Percentiles rank a stretch among this genome's conserved stretches.
Conservation (phyloP, 2,113 vertebrate species). For the Bucco capensis region DNA sequence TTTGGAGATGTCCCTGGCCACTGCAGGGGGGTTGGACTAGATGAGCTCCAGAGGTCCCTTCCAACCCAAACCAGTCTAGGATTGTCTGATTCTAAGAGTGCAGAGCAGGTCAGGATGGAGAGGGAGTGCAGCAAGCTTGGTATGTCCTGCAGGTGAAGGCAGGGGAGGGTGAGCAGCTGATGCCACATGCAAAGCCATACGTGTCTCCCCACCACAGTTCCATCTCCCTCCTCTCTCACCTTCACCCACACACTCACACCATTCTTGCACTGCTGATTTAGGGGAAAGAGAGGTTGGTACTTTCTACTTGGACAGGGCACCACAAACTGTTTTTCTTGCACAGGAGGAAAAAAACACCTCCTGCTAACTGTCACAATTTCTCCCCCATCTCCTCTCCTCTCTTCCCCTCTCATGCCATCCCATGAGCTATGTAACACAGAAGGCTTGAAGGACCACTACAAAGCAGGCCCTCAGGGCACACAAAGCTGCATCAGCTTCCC, state of each 20-base stretch:
- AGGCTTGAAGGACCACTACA: neutral
- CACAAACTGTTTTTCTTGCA: slow-evolving; percentile 45
- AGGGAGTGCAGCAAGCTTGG: rapidly evolving
- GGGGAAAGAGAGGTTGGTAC: slow-evolving; percentile 31
- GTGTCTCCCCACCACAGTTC: neutral
- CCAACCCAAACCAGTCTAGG: too few species aligned
- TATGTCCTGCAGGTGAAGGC: neutral
- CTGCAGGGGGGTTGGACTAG: too few species aligned
- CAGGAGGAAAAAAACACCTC: slow-evolving; percentile 51
- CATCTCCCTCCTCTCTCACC: neutral
- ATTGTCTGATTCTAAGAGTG: too few species aligned
- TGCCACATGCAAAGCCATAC: neutral
- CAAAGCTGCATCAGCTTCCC: neutral
- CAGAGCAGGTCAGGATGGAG: neutral
- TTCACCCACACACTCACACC: slow-evolving; percentile 58
- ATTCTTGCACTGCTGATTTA: slow-evolving; percentile 40
- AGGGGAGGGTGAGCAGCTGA: neutral
- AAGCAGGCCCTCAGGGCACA: neutral
- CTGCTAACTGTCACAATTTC: neutral
- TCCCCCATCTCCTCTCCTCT: neutral
- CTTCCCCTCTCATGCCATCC: neutral
- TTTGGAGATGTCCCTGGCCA: too few species aligned
- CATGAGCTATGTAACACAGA: neutral
- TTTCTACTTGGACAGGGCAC: slow-evolving; percentile 53
- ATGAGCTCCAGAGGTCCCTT: too few species aligned